Percentiles rank a stretch among this genome's conserved stretches.
Conservation (phyloP, 1,140 invertebrate species). For the Nasonia vitripennis region DNA sequence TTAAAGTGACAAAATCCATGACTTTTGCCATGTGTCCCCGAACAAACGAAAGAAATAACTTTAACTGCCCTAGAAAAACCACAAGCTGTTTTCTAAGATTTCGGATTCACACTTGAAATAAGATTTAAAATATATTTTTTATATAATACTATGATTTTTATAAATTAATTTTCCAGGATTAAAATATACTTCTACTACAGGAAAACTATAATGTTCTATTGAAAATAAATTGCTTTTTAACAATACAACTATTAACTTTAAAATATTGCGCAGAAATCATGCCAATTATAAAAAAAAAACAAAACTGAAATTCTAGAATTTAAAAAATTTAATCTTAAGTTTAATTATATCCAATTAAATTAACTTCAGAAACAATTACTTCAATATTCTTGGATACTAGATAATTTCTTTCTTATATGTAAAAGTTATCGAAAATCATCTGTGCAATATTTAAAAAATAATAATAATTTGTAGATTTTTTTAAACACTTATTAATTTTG, state of each 20-base stretch:
- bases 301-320: not conserved
- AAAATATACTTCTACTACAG: not conserved
- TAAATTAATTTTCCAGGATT: not conserved
- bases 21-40: slow-evolving; percentile 19
- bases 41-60: slow-evolving; percentile 47
- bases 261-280: slow-evolving; percentile 37
- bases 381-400: not conserved
- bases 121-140: slow-evolving; percentile 38
- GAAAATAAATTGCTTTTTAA: not conserved
- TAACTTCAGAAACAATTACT: not conserved
- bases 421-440: not conserved
- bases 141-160: slow-evolving; percentile 8
- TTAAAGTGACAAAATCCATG: not conserved
- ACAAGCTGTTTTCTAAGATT: slow-evolving; percentile 18
- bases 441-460: not conserved
- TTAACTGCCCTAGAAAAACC: slow-evolving; percentile 29
- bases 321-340: not conserved
- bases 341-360: not conserved
- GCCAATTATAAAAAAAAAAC: not conserved
- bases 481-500: not conserved
- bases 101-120: slow-evolving; percentile 20
- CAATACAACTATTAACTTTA: slow-evolving; percentile 35
- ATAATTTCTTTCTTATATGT: not conserved
- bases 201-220: slow-evolving; percentile 8
- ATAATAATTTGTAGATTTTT: not conserved